phyloP scores from a whole-genome alignment of 2,888 invertebrate genomes.

The Cantharis rufa region DNA sequence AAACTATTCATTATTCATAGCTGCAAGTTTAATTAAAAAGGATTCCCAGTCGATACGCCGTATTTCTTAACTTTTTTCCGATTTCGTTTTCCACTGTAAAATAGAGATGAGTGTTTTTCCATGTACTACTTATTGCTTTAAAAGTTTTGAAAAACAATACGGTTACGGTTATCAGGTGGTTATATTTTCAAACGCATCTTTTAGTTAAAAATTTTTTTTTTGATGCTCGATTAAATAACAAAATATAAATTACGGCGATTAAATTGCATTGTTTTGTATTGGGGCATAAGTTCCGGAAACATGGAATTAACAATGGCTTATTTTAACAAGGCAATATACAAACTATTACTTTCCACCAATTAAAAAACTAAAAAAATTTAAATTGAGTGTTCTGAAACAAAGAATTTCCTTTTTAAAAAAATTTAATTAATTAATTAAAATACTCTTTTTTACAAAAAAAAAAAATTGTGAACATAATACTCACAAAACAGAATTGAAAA shows the following conservation, averaged over 20 bases:
- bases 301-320: not conserved
- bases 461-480: not conserved
- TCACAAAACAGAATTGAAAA: not conserved
- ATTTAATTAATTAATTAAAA: not conserved
- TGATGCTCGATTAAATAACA: not conserved
- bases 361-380: not conserved
- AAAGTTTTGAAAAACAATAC: not conserved
- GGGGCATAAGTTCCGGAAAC: not conserved
- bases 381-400: not conserved
- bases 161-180: not conserved
- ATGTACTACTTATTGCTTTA: not conserved
- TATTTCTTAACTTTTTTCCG: not conserved
- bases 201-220: not conserved
- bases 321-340: not conserved
- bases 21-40: not conserved
- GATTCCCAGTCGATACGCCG: not conserved
- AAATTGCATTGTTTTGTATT: not conserved
- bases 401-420: not conserved
- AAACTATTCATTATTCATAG: not conserved
- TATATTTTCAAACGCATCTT: not conserved
- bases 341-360: not conserved
- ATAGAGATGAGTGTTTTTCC: not conserved
- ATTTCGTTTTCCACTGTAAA: not conserved
- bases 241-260: not conserved
- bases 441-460: not conserved